phyloP scores from a whole-genome alignment of 2,797 vertebrate genomes.

The Propithecus deckenii region DNA sequence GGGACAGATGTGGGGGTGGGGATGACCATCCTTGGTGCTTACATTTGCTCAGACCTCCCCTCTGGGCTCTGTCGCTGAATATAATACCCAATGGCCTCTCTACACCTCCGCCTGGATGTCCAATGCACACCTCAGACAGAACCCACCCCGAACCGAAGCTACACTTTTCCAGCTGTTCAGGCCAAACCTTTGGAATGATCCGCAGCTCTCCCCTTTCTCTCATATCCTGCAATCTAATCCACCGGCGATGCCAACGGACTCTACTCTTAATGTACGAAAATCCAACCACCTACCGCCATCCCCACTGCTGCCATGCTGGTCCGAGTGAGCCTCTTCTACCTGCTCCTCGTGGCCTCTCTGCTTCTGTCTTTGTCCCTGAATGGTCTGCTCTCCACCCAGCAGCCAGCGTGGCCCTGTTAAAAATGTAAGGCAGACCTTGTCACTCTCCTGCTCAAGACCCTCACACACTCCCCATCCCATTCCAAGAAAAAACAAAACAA shows the following conservation, averaged over 20 bases:
- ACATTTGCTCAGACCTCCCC: not conserved
- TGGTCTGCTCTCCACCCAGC: too few relatives aligned
- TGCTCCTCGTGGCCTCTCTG: not conserved
- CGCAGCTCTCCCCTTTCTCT: not conserved
- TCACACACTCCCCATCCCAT: not conserved
- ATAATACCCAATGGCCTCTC: rapidly evolving
- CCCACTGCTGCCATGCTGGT: not conserved
- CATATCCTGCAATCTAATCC: too few relatives aligned
- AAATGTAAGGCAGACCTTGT: not conserved
- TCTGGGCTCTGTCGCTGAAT: not conserved
- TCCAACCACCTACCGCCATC: too few relatives aligned
- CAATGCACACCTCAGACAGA: not conserved
- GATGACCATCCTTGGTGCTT: not conserved
- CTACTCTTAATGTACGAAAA: not conserved
- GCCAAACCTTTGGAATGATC: not conserved
- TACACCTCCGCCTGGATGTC: rapidly evolving
- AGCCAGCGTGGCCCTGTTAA: too few relatives aligned
- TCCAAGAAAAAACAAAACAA: not conserved
- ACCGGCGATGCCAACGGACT: not conserved
- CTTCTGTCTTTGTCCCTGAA: not conserved
- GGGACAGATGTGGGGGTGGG: too few relatives aligned
- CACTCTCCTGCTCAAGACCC: not conserved
- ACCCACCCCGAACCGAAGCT: rapidly evolving
- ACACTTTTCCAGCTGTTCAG: not conserved
- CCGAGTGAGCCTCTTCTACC: not conserved